Evolutionary conservation across 2,797 vertebrate genomes (phyloP).

Genomic region (Sternotherus odoratus): DNA sequence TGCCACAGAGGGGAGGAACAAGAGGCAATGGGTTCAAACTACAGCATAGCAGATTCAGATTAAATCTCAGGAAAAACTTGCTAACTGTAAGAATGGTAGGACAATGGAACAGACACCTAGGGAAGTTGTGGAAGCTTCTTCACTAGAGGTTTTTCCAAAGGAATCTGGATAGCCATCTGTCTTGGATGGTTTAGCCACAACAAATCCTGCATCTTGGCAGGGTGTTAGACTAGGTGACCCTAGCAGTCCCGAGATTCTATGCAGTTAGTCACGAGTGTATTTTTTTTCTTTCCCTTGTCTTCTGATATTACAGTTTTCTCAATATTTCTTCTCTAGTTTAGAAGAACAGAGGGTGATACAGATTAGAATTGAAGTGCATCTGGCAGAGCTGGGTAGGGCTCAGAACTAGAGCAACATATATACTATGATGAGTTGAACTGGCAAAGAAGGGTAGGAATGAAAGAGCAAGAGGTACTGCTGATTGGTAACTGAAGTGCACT

Average conservation of each 20-base stretch:
- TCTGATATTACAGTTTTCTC: neutral
- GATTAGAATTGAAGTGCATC: neutral
- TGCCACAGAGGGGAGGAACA: neutral
- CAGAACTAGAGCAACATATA: neutral
- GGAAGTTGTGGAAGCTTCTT: neutral
- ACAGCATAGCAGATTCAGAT: neutral
- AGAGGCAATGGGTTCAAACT: neutral
- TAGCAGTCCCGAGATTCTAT: neutral
- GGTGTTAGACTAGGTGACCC: neutral
- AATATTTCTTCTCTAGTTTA: neutral
- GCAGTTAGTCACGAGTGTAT: neutral
- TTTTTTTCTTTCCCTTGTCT: neutral
- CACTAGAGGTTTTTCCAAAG: neutral
- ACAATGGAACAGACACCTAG: neutral
- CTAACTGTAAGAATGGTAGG: neutral
- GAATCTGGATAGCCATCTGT: neutral
- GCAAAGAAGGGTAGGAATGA: neutral
- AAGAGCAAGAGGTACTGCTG: neutral
- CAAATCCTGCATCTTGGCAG: neutral
- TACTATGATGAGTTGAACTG: neutral
- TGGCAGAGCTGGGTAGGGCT: neutral
- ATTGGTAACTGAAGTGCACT: neutral
- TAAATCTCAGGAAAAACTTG: neutral
- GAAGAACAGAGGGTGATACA: neutral
- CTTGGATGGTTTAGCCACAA: neutral